These are phyloP conservation scores for Uromys caudimaculatus DNA, from an alignment of 2,797 vertebrate genomes.

Conservation along the genomic window DNA sequence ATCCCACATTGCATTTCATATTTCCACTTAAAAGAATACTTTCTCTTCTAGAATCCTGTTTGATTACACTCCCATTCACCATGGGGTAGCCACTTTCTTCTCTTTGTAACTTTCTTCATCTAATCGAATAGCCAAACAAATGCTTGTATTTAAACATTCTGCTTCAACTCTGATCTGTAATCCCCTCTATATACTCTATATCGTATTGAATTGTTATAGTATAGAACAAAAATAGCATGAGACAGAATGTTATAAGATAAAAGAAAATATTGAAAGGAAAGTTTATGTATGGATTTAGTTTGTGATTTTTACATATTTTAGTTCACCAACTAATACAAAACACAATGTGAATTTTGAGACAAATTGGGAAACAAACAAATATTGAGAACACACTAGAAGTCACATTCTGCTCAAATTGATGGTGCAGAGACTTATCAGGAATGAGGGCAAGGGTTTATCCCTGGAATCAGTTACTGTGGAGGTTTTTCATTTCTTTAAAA, in stretches of 20 bases:
- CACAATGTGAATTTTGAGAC: neutral
- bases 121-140: neutral
- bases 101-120: neutral
- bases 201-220: too few relatives aligned
- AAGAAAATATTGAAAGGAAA: neutral
- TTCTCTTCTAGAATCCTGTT: neutral
- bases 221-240: neutral
- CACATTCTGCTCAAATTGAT: neutral
- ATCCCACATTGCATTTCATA: neutral
- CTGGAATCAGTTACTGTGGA: neutral
- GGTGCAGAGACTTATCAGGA: neutral
- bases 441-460: neutral
- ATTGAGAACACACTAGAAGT: neutral
- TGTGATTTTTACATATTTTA: neutral
- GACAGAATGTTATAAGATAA: neutral
- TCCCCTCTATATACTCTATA: neutral
- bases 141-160: neutral
- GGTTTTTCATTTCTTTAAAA: conserved; percentile 33
- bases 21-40: neutral
- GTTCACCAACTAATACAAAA: neutral
- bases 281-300: neutral
- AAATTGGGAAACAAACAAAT: neutral
- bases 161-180: neutral
- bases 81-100: neutral
- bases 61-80: neutral